Conservation (phyloP, 2,888 invertebrate genomes). For the Meiosimyza platycephala region DNA sequence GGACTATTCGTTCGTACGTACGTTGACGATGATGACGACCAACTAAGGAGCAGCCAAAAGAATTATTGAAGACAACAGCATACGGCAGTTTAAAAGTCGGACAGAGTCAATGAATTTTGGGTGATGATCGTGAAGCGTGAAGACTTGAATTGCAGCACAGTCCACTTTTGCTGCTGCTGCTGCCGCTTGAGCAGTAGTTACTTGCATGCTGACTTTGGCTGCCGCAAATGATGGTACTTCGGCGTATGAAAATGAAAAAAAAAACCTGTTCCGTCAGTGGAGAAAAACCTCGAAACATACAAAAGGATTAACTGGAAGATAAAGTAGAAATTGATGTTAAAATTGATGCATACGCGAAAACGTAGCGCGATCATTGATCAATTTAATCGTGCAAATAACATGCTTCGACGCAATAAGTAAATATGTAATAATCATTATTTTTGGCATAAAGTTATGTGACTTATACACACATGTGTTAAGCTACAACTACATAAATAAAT, state of each 20-base stretch:
- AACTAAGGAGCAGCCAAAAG: too few species aligned
- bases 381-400: constrained; percentile 66
- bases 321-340: background rate
- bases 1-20: too few species aligned
- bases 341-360: background rate
- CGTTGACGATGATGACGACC: too few species aligned
- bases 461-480: too few species aligned
- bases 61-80: too few species aligned
- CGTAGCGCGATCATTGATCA: constrained; percentile 54
- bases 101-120: constrained; percentile 26
- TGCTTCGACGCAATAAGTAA: constrained; percentile 61
- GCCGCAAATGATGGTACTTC: background rate
- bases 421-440: constrained; percentile 55
- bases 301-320: constrained; percentile 21
- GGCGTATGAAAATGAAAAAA: background rate
- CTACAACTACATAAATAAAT: too few species aligned
- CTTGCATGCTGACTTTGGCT: background rate
- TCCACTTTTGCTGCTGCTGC: background rate
- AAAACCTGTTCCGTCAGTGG: background rate
- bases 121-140: constrained; percentile 17
- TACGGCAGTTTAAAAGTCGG: background rate
- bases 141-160: constrained; percentile 1
- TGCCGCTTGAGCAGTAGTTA: background rate
- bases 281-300: background rate
- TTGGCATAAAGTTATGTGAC: too few species aligned